Conservation (phyloP, 2,888 invertebrate genomes). For the Zygogramma bicolorata region DNA sequence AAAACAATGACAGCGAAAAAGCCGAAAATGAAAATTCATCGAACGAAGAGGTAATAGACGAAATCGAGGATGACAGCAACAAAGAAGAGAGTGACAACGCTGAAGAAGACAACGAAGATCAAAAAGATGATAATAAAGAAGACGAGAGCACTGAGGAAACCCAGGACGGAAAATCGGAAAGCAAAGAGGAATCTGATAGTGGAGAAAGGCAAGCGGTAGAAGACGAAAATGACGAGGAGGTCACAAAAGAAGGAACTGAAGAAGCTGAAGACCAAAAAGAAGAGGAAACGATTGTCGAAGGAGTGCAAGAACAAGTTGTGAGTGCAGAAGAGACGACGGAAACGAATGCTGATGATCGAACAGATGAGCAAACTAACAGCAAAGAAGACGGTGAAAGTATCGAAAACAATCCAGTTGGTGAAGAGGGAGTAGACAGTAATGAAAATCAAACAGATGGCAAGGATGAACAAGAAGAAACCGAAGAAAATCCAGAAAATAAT, state of each 20-base stretch:
- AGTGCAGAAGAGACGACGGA: conserved; percentile 8
- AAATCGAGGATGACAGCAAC: conserved; percentile 50
- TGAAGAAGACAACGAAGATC: conserved; percentile 60
- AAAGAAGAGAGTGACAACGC: conserved; percentile 68
- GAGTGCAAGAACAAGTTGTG: conserved; percentile 15
- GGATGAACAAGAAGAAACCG: conserved; percentile 24
- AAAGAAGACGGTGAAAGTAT: conserved; percentile 39
- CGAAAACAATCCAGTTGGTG: conserved; percentile 22
- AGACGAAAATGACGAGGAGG: conserved; percentile 40
- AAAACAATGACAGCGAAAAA: conserved; percentile 51
- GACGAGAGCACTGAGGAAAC: conserved; percentile 24
- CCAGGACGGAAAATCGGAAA: conserved; percentile 24
- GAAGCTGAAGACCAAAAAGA: conserved; percentile 25
- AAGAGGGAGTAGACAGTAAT: background rate
- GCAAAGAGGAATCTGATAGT: conserved; percentile 48
- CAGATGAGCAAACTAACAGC: conserved; percentile 23
- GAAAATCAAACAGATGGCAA: conserved; percentile 25
- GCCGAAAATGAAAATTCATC: conserved; percentile 22
- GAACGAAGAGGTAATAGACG: conserved; percentile 52
- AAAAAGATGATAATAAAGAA: conserved; percentile 47
- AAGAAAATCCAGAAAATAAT: conserved; percentile 22
- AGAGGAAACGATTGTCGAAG: conserved; percentile 37
- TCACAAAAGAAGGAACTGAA: conserved; percentile 36
- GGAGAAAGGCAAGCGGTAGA: conserved; percentile 59
- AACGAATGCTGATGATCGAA: conserved; percentile 20